These are phyloP conservation scores for Mactra quadrangularis DNA, from an alignment of 1,140 invertebrate genomes.

Conservation along the genomic window DNA sequence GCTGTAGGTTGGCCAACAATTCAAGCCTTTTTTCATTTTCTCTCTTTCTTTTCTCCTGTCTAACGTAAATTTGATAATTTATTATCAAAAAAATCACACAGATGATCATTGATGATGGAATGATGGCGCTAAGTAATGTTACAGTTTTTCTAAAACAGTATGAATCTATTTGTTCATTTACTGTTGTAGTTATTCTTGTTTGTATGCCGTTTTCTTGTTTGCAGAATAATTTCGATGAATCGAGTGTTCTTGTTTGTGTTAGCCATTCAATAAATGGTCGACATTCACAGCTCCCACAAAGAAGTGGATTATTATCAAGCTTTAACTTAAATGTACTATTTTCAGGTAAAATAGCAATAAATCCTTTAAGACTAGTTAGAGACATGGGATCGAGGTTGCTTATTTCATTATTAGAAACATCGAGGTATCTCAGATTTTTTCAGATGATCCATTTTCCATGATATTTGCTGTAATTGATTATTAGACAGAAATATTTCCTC, in stretches of 20 bases:
- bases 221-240: background rate
- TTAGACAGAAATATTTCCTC: background rate
- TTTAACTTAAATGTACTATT: background rate
- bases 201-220: background rate
- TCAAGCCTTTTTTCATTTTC: background rate
- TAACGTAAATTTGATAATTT: background rate
- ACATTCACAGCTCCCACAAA: background rate
- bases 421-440: background rate
- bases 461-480: background rate
- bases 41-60: background rate
- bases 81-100: background rate
- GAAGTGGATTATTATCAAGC: background rate
- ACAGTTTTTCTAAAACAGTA: background rate
- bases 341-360: background rate
- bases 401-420: background rate
- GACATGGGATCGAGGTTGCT: background rate
- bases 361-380: background rate
- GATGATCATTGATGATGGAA: background rate
- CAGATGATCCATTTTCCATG: background rate
- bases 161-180: background rate
- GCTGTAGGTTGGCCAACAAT: background rate
- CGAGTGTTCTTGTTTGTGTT: background rate
- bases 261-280: conserved; percentile 5
- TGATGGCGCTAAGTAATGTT: background rate
- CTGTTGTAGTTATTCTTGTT: background rate